These are phyloP conservation scores for Thera obeliscata DNA, from an alignment of 2,888 invertebrate genomes.

Conservation along the genomic window DNA sequence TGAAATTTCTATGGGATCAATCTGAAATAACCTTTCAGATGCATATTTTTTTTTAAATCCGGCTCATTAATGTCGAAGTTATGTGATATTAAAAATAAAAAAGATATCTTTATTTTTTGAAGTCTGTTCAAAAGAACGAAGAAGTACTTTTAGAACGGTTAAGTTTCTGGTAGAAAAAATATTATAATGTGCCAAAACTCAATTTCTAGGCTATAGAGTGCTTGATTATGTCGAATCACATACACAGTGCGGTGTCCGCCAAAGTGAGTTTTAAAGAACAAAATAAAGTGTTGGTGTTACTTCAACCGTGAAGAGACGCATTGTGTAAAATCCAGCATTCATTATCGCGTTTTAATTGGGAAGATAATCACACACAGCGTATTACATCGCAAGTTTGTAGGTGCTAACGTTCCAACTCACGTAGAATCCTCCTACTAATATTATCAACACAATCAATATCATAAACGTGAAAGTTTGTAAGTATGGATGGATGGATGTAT, in stretches of 20 bases:
- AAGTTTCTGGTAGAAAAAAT: not conserved
- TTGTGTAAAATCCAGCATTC: slow-evolving; percentile 8
- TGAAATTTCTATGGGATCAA: no score
- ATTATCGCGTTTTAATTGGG: not conserved
- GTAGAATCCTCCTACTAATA: not conserved
- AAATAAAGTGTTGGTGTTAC: not conserved
- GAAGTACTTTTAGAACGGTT: no score
- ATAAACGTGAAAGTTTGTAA: no score
- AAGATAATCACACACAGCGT: slow-evolving; percentile 1
- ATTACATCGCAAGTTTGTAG: not conserved
- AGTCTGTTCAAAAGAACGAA: no score
- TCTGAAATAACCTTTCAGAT: no score
- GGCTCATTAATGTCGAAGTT: no score
- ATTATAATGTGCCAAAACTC: not conserved
- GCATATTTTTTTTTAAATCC: no score
- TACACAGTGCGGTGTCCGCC: not conserved
- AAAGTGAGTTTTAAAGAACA: not conserved
- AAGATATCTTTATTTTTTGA: no score
- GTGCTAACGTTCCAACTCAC: not conserved
- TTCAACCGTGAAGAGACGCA: slow-evolving; percentile 12
- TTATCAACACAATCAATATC: no score
- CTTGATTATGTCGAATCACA: not conserved
- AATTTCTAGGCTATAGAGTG: not conserved
- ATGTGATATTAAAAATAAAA: no score
- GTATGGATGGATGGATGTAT: no score